A percentile compares a stretch with the other conserved stretches of the same genome.
Conservation (phyloP, 2,113 vertebrate genomes). For the Phylloscopus whistleri region DNA sequence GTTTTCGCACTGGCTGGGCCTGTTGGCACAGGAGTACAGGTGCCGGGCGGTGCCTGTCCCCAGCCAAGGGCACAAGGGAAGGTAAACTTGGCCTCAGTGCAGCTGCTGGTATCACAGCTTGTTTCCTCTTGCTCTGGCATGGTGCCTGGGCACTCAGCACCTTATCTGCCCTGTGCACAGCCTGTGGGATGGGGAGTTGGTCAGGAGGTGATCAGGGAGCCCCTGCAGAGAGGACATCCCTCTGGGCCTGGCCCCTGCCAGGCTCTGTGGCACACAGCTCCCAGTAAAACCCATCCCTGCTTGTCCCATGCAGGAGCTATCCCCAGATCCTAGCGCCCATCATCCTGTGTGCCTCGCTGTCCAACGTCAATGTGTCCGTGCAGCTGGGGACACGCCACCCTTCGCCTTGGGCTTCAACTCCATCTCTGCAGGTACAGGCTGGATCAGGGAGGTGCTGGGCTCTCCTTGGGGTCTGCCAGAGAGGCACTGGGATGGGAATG, state of each 20-base stretch:
- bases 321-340: constrained; percentile 88
- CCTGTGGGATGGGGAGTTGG: not conserved
- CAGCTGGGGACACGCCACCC: constrained; percentile 92
- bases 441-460: not conserved
- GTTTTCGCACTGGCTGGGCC: constrained; percentile 90
- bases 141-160: not conserved
- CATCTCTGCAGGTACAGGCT: constrained; percentile 79
- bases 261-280: not conserved
- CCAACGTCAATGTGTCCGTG: constrained; percentile 89
- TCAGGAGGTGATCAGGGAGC: not conserved
- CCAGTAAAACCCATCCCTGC: not conserved
- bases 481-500: not conserved
- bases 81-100: constrained; percentile 1
- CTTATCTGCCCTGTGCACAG: not conserved
- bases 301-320: constrained; percentile 69
- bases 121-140: not conserved
- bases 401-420: constrained; percentile 94
- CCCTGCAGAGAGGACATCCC: not conserved
- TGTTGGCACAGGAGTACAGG: constrained; percentile 81
- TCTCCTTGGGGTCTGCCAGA: not conserved
- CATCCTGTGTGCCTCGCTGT: constrained; percentile 83
- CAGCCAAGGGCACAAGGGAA: constrained; percentile 60
- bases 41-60: constrained; percentile 25
- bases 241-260: not conserved
- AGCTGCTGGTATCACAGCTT: not conserved